Conservation (phyloP, 30 jellyfish, hydroid and myxozoan genomes). For the Pelagia noctiluca region DNA sequence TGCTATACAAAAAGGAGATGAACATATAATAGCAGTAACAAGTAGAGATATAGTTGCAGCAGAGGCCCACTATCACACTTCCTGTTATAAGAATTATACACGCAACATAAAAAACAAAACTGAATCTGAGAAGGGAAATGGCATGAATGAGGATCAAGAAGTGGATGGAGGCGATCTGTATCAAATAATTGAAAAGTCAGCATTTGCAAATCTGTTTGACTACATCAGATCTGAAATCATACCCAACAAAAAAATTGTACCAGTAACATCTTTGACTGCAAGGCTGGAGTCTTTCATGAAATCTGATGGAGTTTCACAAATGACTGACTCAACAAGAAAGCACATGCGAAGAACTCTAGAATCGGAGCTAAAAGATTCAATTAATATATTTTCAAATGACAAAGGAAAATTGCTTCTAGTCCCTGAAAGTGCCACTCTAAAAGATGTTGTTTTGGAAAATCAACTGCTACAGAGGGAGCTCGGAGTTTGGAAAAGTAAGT, state of each 20-base stretch:
- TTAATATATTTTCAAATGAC: constrained; percentile 19
- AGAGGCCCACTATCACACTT: no score
- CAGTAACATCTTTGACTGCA: constrained; percentile 14
- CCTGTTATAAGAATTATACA: no score
- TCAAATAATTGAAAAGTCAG: not conserved
- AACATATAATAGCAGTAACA: no score
- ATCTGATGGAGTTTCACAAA: constrained; percentile 11
- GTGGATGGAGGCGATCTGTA: constrained; percentile 20
- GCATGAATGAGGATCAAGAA: no score
- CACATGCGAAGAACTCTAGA: constrained; percentile 24
- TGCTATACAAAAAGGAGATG: no score
- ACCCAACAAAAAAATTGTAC: constrained; percentile 7
- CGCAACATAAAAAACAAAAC: no score
- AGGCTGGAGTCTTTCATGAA: not conserved
- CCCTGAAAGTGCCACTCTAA: constrained; percentile 1
- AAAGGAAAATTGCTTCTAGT: constrained; percentile 16
- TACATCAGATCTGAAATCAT: constrained; percentile 24
- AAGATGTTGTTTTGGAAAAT: not conserved
- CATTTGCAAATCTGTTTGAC: constrained; percentile 20
- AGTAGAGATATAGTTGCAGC: no score
- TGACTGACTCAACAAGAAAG: constrained; percentile 18
- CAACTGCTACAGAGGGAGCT: not conserved
- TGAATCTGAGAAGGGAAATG: no score
- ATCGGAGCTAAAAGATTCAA: not conserved
- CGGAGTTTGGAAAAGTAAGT: not conserved